Conservation (phyloP, 2,888 invertebrate genomes). For the Tolmerus cingulatus region DNA sequence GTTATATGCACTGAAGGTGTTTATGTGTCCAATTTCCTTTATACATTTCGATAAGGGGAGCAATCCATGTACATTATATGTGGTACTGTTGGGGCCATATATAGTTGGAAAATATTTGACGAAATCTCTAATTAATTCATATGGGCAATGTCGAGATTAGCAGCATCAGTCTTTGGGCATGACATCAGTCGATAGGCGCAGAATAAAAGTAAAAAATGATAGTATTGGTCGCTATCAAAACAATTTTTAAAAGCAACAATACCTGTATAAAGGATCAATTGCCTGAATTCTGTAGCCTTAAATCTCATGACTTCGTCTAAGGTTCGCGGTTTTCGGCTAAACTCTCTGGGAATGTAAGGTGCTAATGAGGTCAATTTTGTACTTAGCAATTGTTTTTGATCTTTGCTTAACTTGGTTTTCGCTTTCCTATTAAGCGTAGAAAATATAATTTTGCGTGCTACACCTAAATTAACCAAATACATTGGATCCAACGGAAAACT, state of each 20-base stretch:
- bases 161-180: constrained; percentile 1
- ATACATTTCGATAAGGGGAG: constrained; percentile 6
- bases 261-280: background rate
- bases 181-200: constrained; percentile 7
- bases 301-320: background rate
- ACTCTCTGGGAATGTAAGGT: too few relatives aligned
- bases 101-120: constrained; percentile 8
- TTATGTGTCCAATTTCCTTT: constrained; percentile 4
- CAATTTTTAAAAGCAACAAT: background rate
- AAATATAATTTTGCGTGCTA: constrained; percentile 8
- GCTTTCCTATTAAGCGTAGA: background rate
- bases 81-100: constrained; percentile 5
- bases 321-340: background rate
- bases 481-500: constrained; percentile 1
- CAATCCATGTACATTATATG: constrained; percentile 10
- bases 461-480: background rate
- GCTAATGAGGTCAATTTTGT: too few relatives aligned
- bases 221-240: constrained; percentile 18
- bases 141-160: background rate
- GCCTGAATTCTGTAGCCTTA: background rate
- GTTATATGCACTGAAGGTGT: background rate
- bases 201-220: constrained; percentile 16
- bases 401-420: too few relatives aligned
- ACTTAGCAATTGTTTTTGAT: too few relatives aligned
- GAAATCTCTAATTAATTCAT: constrained; percentile 18